A percentile compares a stretch with the other conserved stretches of the same genome.
Evolutionary conservation across 2,888 invertebrate genomes (phyloP).

Genomic region (Amphipoea lucens): DNA sequence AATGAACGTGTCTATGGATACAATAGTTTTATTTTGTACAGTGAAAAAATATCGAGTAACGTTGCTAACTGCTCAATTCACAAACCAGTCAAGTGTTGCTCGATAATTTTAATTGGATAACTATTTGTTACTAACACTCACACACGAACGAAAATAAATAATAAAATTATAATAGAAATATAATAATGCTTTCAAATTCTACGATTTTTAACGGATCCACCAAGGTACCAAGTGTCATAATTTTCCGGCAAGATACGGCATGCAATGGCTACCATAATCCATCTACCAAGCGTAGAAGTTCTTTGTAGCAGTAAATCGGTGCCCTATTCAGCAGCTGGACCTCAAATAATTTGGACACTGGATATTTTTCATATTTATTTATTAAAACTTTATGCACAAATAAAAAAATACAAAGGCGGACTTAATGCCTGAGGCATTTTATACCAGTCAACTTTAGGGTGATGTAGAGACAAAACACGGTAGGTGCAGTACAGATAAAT

Average conservation of each 20-base stretch:
- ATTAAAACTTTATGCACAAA: too few relatives aligned
- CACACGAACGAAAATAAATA: neutral
- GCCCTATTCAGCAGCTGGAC: too few relatives aligned
- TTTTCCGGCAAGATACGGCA: neutral
- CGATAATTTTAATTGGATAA: constrained; percentile 6
- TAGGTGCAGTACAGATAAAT: too few relatives aligned
- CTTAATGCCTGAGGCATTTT: too few relatives aligned
- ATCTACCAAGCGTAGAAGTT: neutral
- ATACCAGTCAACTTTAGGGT: too few relatives aligned
- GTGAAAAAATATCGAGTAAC: neutral
- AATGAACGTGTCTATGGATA: neutral
- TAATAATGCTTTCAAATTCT: neutral
- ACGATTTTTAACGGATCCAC: neutral
- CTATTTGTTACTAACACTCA: constrained; percentile 5
- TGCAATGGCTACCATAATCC: neutral
- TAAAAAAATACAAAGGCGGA: too few relatives aligned
- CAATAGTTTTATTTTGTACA: neutral
- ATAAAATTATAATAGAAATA: neutral
- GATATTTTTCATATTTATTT: too few relatives aligned
- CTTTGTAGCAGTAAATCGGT: neutral
- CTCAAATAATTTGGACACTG: too few relatives aligned
- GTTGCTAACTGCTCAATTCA: neutral
- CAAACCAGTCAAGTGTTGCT: neutral
- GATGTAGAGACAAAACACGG: too few relatives aligned
- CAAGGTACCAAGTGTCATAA: neutral